These are phyloP conservation scores for Diorhabda sublineata DNA, from an alignment of 1,140 invertebrate genomes.

Conservation along the genomic window DNA sequence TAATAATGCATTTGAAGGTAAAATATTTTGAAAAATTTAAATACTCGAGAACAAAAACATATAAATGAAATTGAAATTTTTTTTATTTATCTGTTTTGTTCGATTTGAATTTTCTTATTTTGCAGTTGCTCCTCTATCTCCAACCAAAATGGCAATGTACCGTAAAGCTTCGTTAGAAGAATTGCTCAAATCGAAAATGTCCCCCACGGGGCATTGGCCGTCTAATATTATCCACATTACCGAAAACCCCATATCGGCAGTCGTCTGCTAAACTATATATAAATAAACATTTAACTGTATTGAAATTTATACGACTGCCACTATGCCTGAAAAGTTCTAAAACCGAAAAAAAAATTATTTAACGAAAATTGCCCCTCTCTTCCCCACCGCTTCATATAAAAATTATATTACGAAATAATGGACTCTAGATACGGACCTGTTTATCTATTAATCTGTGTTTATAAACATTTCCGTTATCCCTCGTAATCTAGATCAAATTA, in stretches of 20 bases:
- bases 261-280: constrained; percentile 58
- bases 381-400: too few relatives aligned
- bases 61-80: too few relatives aligned
- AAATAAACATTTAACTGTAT: constrained; percentile 31
- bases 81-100: too few relatives aligned
- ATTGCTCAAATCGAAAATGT: constrained; percentile 45
- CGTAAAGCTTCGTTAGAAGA: constrained; percentile 57
- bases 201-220: constrained; percentile 45
- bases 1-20: too few relatives aligned
- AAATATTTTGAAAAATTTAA: too few relatives aligned
- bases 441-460: not conserved
- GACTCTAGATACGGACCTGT: not conserved
- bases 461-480: too few relatives aligned
- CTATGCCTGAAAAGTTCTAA: not conserved
- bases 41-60: too few relatives aligned
- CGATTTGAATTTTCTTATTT: constrained; percentile 23
- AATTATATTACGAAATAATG: too few relatives aligned
- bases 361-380: too few relatives aligned
- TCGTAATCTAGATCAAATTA: not conserved
- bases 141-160: constrained; percentile 63
- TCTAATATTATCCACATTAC: constrained; percentile 69
- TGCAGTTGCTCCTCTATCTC: constrained; percentile 66
- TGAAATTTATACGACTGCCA: constrained; percentile 37
- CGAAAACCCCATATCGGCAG: constrained; percentile 73
- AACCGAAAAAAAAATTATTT: too few relatives aligned